phyloP scores from a whole-genome alignment of 2,797 vertebrate genomes.

The Crenuchus spilurus region DNA sequence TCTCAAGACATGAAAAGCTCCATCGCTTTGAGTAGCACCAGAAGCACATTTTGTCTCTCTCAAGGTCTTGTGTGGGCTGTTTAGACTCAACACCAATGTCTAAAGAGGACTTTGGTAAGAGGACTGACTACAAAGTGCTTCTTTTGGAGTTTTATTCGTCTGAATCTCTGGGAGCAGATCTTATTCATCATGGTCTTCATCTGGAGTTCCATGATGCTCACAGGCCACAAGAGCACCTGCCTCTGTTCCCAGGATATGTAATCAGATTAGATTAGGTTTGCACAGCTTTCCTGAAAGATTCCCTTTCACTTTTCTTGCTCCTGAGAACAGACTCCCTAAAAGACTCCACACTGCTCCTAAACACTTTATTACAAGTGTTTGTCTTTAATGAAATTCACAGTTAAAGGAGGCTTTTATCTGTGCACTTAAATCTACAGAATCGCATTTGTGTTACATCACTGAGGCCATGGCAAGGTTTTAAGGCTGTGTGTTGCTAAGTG shows the following conservation, averaged over 20 bases:
- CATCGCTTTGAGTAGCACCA: background rate
- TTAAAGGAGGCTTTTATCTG: background rate
- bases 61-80: background rate
- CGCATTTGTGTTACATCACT: conserved; percentile 3
- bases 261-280: background rate
- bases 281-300: background rate
- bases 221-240: background rate
- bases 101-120: background rate
- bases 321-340: background rate
- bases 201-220: background rate
- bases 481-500: background rate
- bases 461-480: conserved; percentile 3
- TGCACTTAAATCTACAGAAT: background rate
- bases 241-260: background rate
- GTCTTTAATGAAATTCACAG: background rate
- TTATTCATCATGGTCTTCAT: conserved; percentile 1
- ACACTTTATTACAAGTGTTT: background rate
- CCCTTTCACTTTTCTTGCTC: background rate
- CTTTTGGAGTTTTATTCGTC: background rate
- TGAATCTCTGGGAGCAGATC: conserved; percentile 8
- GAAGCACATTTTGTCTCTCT: background rate
- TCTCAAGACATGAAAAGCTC: conserved; percentile 1
- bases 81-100: conserved; percentile 15
- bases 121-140: too few relatives aligned
- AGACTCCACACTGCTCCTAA: background rate